Evolutionary conservation across 2,113 vertebrate species (phyloP).

Genomic region (Rynchops niger): DNA sequence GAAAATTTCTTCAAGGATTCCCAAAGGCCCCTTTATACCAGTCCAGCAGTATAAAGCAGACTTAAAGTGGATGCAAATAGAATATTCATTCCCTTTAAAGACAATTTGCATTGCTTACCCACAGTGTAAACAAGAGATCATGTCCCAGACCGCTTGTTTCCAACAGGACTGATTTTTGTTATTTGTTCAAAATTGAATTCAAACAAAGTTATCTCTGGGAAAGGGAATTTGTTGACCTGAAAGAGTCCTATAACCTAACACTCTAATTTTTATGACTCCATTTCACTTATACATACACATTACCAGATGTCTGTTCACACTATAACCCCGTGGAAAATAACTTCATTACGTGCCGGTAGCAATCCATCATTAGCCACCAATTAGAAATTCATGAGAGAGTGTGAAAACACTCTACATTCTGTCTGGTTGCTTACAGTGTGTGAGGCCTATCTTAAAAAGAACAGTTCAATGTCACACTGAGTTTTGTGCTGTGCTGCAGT

Average conservation of each 20-base stretch:
- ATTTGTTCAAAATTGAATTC: slow-evolving; percentile 38
- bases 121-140: not conserved
- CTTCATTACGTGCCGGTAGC: not conserved
- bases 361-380: slow-evolving; percentile 41
- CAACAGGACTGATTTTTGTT: not conserved
- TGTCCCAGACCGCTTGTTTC: not conserved
- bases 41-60: not conserved
- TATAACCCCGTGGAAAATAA: slow-evolving; percentile 25
- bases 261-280: slow-evolving; percentile 11
- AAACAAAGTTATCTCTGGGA: not conserved
- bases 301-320: slow-evolving; percentile 14
- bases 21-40: not conserved
- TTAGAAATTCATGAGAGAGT: slow-evolving; percentile 41
- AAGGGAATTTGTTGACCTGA: not conserved
- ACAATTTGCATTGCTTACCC: not conserved
- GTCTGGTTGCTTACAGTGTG: not conserved
- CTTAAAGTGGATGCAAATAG: not conserved
- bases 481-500: not conserved
- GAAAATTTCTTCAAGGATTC: not conserved
- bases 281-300: slow-evolving; percentile 2
- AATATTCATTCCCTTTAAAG: not conserved
- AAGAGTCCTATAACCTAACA: not conserved
- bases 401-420: not conserved
- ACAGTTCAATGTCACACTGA: not conserved
- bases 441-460: not conserved